These are phyloP conservation scores for Athalia rosae DNA, from an alignment of 2,888 invertebrate genomes.

Conservation along the genomic window DNA sequence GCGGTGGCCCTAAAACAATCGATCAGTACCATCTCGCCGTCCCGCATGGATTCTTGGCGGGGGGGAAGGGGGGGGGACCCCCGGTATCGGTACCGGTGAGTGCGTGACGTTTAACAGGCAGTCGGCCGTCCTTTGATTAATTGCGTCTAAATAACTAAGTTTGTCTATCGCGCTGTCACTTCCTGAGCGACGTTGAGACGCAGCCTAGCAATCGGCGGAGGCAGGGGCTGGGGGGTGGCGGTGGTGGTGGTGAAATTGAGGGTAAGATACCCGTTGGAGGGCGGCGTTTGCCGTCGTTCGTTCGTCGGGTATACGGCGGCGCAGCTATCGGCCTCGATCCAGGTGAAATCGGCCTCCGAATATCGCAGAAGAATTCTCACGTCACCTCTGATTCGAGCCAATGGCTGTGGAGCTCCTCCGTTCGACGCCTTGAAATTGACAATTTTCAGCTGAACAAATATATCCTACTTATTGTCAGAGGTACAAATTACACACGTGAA, in stretches of 20 bases:
- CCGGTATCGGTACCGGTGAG: constrained; percentile 51
- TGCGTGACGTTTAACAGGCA: constrained; percentile 46
- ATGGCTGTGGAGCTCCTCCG: too few relatives aligned
- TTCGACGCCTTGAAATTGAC: constrained; percentile 26
- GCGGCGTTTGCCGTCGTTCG: too few relatives aligned
- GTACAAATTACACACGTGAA: constrained; percentile 50
- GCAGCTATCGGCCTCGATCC: too few relatives aligned
- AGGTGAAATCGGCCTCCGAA: too few relatives aligned
- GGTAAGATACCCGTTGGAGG: background rate
- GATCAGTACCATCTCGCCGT: constrained; percentile 64
- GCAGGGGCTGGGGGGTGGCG: too few relatives aligned
- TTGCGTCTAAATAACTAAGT: constrained; percentile 62
- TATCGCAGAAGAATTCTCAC: too few relatives aligned
- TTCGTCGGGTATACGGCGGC: too few relatives aligned
- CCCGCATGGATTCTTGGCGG: constrained; percentile 60
- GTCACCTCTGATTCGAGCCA: too few relatives aligned
- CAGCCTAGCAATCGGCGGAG: background rate
- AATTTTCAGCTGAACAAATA: constrained; percentile 52
- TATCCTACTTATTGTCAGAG: constrained; percentile 38
- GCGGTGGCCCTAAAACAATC: constrained; percentile 71
- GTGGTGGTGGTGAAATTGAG: background rate
- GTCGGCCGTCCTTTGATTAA: constrained; percentile 63
- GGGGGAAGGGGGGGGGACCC: too few relatives aligned
- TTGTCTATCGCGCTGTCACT: constrained; percentile 52
- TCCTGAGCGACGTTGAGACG: background rate